Conservation (phyloP, 2,888 invertebrate genomes). For the Hemithea aestivaria region DNA sequence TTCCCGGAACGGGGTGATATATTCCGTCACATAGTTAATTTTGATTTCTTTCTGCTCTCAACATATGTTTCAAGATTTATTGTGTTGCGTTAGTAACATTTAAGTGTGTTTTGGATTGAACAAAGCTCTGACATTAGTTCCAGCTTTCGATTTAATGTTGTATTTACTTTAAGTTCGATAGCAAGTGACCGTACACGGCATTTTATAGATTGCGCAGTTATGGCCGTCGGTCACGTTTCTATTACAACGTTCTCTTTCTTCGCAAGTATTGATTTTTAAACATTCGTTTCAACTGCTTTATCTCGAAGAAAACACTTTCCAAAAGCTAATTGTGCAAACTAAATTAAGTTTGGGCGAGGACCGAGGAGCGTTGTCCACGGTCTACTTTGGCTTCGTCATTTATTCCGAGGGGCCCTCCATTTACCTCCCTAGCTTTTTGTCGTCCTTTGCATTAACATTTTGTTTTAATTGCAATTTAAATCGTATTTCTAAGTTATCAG, state of each 20-base stretch:
- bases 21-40: slow-evolving; percentile 12
- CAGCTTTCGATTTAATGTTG: slow-evolving; percentile 8
- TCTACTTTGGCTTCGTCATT: slow-evolving; percentile 44
- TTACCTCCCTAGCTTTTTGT: slow-evolving; percentile 43
- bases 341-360: slow-evolving; percentile 50
- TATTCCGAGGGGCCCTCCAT: slow-evolving; percentile 48
- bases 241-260: slow-evolving; percentile 17
- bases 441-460: slow-evolving; percentile 40
- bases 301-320: slow-evolving; percentile 42
- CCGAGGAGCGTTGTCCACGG: slow-evolving; percentile 43
- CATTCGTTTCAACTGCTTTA: slow-evolving; percentile 34
- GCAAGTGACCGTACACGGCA: slow-evolving; percentile 10
- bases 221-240: slow-evolving; percentile 17
- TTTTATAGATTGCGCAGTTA: slow-evolving; percentile 19
- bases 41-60: slow-evolving; percentile 1
- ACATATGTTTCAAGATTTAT: slow-evolving; percentile 1
- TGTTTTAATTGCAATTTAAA: slow-evolving; percentile 49
- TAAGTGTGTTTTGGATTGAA: slow-evolving; percentile 2
- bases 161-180: slow-evolving; percentile 6
- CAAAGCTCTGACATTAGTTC: slow-evolving; percentile 5
- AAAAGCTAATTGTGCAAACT: slow-evolving; percentile 59
- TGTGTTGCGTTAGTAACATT: slow-evolving; percentile 2
- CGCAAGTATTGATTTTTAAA: slow-evolving; percentile 25
- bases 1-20: slow-evolving; percentile 7
- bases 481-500: slow-evolving; percentile 49